phyloP scores from a whole-genome alignment of 2,797 vertebrate species.

The Denticeps clupeoides region DNA sequence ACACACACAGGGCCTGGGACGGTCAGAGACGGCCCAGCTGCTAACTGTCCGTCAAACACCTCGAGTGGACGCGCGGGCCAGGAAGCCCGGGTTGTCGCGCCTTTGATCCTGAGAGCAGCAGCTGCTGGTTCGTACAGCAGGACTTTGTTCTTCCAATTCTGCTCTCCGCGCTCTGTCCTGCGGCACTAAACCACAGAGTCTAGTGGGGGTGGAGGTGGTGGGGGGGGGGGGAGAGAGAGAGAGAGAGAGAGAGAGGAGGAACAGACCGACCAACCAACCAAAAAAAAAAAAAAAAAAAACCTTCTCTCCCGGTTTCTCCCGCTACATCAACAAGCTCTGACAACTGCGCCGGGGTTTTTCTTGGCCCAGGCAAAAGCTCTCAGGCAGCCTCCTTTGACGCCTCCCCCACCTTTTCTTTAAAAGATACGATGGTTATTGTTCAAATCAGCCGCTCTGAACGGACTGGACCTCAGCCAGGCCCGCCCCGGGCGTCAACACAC shows the following conservation, averaged over 20 bases:
- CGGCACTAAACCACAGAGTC: constrained; percentile 86
- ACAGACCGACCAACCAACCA: constrained; percentile 8
- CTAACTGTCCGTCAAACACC: constrained; percentile 98
- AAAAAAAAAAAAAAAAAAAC: background rate
- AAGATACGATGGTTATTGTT: constrained; percentile 96
- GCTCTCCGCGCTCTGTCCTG: constrained; percentile 90
- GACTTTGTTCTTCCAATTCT: constrained; percentile 93
- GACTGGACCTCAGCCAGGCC: constrained; percentile 90
- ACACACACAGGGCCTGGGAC: background rate
- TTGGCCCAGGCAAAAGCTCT: constrained; percentile 87
- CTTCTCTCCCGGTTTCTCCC: constrained; percentile 64
- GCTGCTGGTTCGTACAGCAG: constrained; percentile 92
- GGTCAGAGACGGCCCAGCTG: constrained; percentile 67
- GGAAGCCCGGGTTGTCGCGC: constrained; percentile 87
- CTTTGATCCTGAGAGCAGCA: constrained; percentile 96
- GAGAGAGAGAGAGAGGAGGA: constrained; percentile 23
- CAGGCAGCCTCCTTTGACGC: constrained; percentile 90
- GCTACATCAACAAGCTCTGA: constrained; percentile 98
- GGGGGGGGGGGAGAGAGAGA: constrained; percentile 22
- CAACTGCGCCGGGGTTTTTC: constrained; percentile 89
- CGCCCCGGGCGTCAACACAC: constrained; percentile 98
- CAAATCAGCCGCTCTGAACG: constrained; percentile 95
- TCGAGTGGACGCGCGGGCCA: constrained; percentile 87
- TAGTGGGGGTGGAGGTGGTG: constrained; percentile 54
- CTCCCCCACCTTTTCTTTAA: constrained; percentile 68